phyloP scores from a whole-genome alignment of 2,113 vertebrate species.

The Cygnus buccinator region DNA sequence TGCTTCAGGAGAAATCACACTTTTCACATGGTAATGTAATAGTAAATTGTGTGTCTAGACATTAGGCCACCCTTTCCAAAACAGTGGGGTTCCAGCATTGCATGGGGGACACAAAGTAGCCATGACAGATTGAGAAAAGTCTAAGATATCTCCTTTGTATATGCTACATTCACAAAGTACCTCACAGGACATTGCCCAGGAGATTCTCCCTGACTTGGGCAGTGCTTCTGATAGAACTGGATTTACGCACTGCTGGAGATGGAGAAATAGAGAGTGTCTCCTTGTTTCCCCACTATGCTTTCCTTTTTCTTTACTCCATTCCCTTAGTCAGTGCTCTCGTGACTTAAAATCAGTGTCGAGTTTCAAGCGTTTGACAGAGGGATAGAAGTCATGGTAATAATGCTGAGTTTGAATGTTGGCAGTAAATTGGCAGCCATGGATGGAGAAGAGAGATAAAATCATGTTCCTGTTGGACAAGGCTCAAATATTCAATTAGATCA shows the following conservation, averaged over 20 bases:
- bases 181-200: not conserved
- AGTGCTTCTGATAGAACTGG: not conserved
- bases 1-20: not conserved
- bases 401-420: not conserved
- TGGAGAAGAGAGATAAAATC: not conserved
- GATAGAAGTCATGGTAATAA: not conserved
- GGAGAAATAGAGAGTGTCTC: not conserved
- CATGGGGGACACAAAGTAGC: not conserved
- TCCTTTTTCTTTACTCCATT: not conserved
- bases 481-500: not conserved
- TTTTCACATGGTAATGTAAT: not conserved
- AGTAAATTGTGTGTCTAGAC: not conserved
- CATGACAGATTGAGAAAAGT: not conserved
- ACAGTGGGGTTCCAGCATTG: not conserved
- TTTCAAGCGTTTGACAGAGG: not conserved
- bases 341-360: not conserved
- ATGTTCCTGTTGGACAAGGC: not conserved
- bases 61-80: not conserved
- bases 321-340: fast-evolving
- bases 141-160: not conserved
- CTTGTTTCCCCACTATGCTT: not conserved
- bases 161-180: fast-evolving
- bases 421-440: not conserved
- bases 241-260: not conserved
- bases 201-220: not conserved